Conservation (phyloP, 2,888 invertebrate species). For the Platycnemis pennipes region DNA sequence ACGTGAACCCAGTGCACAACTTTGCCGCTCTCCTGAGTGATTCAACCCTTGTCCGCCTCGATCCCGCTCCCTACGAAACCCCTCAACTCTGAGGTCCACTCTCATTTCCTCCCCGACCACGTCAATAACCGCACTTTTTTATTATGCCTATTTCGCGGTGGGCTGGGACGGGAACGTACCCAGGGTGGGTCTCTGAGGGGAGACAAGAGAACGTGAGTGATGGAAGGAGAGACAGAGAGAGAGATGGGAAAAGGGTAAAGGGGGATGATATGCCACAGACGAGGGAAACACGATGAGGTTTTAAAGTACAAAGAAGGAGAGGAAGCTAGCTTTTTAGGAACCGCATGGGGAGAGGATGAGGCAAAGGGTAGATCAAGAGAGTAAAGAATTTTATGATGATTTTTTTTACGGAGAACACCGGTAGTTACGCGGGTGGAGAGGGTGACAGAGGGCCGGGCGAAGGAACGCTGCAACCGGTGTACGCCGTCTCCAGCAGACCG, state of each 20-base stretch:
- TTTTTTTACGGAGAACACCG: not conserved
- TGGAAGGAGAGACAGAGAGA: not conserved
- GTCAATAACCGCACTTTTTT: conserved; percentile 59
- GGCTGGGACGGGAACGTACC: not conserved
- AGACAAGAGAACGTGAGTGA: not conserved
- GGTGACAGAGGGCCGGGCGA: not conserved
- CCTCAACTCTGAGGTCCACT: not conserved
- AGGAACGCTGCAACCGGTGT: not conserved
- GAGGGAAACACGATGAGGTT: not conserved
- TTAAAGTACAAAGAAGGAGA: not conserved
- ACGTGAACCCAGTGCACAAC: no score
- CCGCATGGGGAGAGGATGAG: not conserved
- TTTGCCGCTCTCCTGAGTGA: no score
- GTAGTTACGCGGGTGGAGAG: not conserved
- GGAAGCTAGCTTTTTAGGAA: not conserved
- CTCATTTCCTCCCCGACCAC: not conserved
- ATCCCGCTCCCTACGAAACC: not conserved
- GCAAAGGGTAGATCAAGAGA: not conserved
- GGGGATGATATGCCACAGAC: not conserved
- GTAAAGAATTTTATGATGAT: not conserved
- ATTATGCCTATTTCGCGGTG: conserved; percentile 25
- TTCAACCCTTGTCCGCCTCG: not conserved
- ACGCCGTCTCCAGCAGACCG: not conserved
- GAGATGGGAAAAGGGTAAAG: not conserved
- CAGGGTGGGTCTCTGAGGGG: not conserved